phyloP scores from a whole-genome alignment of 2,797 vertebrate genomes.

The Propithecus deckenii region DNA sequence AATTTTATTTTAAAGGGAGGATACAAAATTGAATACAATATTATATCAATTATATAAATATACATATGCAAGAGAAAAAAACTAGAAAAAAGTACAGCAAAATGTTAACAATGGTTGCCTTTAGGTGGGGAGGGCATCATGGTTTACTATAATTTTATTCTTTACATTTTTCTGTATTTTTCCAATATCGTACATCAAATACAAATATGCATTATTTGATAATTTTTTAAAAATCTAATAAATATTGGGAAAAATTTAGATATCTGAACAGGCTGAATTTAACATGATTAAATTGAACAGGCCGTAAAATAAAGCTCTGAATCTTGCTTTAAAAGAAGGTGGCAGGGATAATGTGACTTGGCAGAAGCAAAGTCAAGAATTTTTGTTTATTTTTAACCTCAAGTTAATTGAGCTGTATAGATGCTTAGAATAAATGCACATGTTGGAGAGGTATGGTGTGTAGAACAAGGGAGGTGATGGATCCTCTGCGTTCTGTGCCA shows the following conservation, averaged over 20 bases:
- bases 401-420: neutral
- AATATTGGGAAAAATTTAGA: neutral
- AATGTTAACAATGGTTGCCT: neutral
- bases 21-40: neutral
- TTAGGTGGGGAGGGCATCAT: neutral
- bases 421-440: neutral
- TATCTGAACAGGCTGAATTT: neutral
- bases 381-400: neutral
- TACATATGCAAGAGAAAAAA: neutral
- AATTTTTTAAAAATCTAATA: neutral
- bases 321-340: neutral
- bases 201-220: neutral
- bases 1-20: neutral
- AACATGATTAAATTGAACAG: conserved; percentile 4
- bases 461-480: neutral
- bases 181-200: neutral
- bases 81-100: neutral
- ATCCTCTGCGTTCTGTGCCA: neutral
- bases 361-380: neutral
- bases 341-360: neutral
- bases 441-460: neutral
- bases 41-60: neutral
- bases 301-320: neutral
- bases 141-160: neutral
- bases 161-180: neutral